phyloP scores from a whole-genome alignment of 1,140 invertebrate species.

The Bombus cullumanus region DNA sequence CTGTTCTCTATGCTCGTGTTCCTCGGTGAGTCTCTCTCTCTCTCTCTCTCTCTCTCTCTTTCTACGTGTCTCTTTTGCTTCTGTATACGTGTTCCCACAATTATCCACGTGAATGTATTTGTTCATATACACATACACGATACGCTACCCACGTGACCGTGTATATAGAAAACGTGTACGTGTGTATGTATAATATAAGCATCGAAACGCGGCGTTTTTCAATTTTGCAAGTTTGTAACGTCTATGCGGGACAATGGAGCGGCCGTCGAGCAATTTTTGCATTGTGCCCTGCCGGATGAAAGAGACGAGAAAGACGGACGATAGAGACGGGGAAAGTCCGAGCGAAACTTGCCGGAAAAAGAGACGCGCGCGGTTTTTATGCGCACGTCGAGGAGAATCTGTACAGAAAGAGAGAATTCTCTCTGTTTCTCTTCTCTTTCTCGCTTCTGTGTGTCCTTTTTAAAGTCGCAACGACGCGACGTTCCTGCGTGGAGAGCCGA shows the following conservation, averaged over 20 bases:
- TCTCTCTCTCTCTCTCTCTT: background rate
- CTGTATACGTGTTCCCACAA: too few species aligned
- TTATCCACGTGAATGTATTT: background rate
- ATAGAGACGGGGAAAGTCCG: slow-evolving; percentile 7
- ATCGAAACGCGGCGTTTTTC: slow-evolving; percentile 51
- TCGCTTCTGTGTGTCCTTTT: background rate
- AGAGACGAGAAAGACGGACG: slow-evolving; percentile 11
- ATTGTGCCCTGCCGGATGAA: slow-evolving; percentile 44
- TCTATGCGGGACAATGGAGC: slow-evolving; percentile 44
- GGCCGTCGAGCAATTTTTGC: slow-evolving; percentile 50
- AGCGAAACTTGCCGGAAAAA: slow-evolving; percentile 24
- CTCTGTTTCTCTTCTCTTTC: background rate
- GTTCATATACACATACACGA: background rate
- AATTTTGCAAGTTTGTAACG: slow-evolving; percentile 52
- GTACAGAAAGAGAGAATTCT: background rate
- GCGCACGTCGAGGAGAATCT: background rate
- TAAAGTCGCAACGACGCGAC: background rate
- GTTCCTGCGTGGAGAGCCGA: slow-evolving; percentile 10
- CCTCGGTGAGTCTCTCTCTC: background rate
- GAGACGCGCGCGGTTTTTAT: background rate
- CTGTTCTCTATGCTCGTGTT: slow-evolving; percentile 7
- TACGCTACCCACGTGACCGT: background rate
- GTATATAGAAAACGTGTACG: background rate
- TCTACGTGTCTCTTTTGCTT: background rate
- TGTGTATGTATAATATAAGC: slow-evolving; percentile 44